Evolutionary conservation across 2,113 vertebrate species (phyloP), one percentile per base, ranked within the genome.

Genomic region (Beaufortia kweichowensis): DNA sequence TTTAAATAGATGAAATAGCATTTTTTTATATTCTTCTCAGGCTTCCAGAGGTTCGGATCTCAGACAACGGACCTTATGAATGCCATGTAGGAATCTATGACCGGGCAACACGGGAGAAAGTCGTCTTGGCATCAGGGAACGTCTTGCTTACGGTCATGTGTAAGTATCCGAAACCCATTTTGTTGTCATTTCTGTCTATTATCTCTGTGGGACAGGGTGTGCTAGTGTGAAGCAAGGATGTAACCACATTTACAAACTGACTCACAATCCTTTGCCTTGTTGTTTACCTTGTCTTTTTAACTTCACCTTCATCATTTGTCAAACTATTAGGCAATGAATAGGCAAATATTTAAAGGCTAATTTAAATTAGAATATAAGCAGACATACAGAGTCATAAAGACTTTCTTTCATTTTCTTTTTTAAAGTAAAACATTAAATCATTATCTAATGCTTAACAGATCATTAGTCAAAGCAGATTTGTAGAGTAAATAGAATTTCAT

Each of bases 31-130:
- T 76, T 19, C 74, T 76, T 82, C 28, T 0, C 87, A 99, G 97
- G 84, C 95, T 98, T 12, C 95, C 97, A 0, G 97, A 98, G 84
- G 97, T 98, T 14, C 94, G 94, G 39, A 95, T 98, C 84, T 96
- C 94, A 0, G 97, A 99, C 88, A 98, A 96, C 0, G 97, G 97
- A 15, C 96, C 97, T 76, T 99, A 98, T 0, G 96, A 99, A 84
- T 99, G 97, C 84, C 96, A 99, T 0, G 97, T 99, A 85, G 96
- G 96, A 55, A 98, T 98, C 87, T 98, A 99, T 0, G 97, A 98
- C 89, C 89, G 96, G 3, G 94, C 96, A 62, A 98, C 96, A 0
- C 79, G 96, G 56, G 96, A 98, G 86, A 98, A 98, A 83, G 96
- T 98, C 84, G 95, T 98, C 35, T 89, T 98, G 84, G 96, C 97